Conservation (phyloP, 2,888 invertebrate species). For the Cyrtodaria siliqua region DNA sequence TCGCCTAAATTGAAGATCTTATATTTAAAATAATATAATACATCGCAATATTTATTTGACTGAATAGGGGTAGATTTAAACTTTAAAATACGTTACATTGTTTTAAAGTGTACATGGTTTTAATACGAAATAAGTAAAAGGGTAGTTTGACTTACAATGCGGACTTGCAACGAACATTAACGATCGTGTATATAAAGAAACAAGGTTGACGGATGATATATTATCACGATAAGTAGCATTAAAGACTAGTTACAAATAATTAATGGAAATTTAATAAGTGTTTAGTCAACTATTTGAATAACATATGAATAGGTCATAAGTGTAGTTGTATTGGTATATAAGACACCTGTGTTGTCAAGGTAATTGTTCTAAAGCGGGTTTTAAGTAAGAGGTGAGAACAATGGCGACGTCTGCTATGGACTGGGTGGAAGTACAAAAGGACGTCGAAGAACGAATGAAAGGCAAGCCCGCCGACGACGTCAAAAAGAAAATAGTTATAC, state of each 20-base stretch:
- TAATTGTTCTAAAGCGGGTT: neutral
- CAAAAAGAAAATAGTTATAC: conserved; percentile 63
- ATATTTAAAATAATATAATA: neutral
- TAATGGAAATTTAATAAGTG: neutral
- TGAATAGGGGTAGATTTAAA: neutral
- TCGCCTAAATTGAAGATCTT: neutral
- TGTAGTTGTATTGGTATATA: neutral
- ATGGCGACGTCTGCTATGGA: conserved; percentile 15
- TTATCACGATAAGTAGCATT: too few species aligned
- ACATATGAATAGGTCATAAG: neutral
- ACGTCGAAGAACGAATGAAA: conserved; percentile 37
- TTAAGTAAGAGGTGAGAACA: neutral
- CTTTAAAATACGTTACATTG: neutral
- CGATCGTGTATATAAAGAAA: too few species aligned
- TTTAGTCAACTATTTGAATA: neutral
- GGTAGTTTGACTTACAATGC: too few species aligned
- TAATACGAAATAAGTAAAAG: too few species aligned
- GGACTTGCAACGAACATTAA: too few species aligned
- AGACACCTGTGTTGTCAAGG: neutral
- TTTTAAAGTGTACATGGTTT: neutral
- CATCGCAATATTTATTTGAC: neutral
- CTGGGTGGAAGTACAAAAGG: conserved; percentile 42
- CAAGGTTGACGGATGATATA: too few species aligned
- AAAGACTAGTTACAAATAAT: neutral
- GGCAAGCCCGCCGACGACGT: conserved; percentile 60